Conservation (phyloP, 2,797 vertebrate genomes). For the Allobates femoralis region DNA sequence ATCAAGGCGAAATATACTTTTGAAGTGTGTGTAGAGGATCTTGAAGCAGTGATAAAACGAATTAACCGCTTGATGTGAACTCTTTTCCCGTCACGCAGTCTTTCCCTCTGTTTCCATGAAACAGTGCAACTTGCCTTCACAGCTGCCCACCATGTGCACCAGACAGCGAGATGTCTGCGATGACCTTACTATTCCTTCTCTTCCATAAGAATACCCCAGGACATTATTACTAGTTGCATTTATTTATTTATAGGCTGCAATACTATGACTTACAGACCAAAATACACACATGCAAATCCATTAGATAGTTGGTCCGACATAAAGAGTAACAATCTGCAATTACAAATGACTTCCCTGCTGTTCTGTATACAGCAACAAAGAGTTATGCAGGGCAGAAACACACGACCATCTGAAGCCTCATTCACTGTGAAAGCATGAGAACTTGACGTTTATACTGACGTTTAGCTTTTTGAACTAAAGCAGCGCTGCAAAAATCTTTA, state of each 20-base stretch:
- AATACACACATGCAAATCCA: background rate
- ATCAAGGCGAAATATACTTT: conserved; percentile 58
- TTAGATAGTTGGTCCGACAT: background rate
- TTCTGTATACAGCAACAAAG: background rate
- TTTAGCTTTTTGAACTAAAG: too few species aligned
- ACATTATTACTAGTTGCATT: background rate
- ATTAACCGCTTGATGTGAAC: conserved; percentile 62
- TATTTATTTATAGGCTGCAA: background rate
- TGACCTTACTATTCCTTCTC: background rate
- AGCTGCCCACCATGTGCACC: background rate
- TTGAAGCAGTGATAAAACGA: conserved; percentile 62
- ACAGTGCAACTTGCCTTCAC: conserved; percentile 18
- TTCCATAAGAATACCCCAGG: background rate
- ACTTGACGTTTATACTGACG: too few species aligned
- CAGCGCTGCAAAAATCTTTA: too few species aligned
- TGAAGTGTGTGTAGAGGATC: conserved; percentile 60
- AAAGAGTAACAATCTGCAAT: background rate
- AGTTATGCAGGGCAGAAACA: too few species aligned
- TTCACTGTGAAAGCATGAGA: too few species aligned
- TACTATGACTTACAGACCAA: background rate
- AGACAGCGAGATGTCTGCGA: conserved; percentile 14
- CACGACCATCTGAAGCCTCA: too few species aligned
- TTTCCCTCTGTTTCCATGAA: conserved; percentile 22
- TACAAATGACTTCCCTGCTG: background rate
- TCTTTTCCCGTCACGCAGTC: conserved; percentile 11